Evolutionary conservation across 1,140 invertebrate species (phyloP).

Genomic region (Gonioctena quinquepunctata): DNA sequence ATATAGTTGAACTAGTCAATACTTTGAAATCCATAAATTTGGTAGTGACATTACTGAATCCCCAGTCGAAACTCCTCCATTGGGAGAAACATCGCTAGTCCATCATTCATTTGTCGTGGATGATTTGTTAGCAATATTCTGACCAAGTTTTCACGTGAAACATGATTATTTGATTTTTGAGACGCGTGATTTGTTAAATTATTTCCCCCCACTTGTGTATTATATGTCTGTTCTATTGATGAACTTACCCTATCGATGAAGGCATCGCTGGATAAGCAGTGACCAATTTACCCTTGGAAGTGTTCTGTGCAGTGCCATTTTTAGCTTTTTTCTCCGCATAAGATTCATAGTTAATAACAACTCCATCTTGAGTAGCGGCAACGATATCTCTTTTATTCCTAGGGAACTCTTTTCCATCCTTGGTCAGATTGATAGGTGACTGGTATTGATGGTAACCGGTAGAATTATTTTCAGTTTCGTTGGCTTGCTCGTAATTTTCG

Average conservation of each 20-base stretch:
- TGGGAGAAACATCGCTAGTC: neutral
- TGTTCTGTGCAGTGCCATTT: neutral
- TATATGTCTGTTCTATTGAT: no score
- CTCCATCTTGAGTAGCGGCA: constrained; percentile 14
- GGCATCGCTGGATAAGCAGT: neutral
- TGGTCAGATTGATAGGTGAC: constrained; percentile 5
- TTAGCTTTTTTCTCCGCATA: constrained; percentile 10
- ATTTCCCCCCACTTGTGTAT: no score
- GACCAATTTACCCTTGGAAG: neutral
- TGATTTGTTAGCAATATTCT: neutral
- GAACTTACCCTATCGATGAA: constrained; percentile 9
- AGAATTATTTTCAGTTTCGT: neutral
- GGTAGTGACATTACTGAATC: no score
- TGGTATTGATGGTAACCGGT: neutral
- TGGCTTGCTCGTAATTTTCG: neutral
- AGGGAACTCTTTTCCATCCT: neutral
- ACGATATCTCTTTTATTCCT: constrained; percentile 12
- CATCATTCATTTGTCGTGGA: neutral
- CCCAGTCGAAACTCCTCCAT: no score
- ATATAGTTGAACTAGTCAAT: no score
- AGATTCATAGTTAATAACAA: constrained; percentile 11
- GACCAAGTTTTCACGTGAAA: neutral
- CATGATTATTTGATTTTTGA: no score
- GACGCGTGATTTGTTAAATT: no score
- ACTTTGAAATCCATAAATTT: no score